Percentiles rank a stretch among this genome's conserved stretches.
Conservation (phyloP, 2,797 vertebrate genomes). For the Borostomias antarcticus region DNA sequence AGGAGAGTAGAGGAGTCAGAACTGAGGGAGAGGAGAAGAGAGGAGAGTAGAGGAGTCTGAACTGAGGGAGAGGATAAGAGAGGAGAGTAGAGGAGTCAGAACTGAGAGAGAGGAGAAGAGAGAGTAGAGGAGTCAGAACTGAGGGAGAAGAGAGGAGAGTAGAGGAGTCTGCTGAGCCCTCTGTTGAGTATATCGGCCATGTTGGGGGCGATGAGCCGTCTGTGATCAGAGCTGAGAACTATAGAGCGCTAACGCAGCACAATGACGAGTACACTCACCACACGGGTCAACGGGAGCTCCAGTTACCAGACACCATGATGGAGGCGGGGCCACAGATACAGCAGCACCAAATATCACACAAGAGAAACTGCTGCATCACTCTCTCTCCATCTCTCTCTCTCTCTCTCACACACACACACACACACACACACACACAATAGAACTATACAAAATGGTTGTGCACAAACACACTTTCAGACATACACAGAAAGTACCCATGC, state of each 20-base stretch:
- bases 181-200: too few relatives aligned
- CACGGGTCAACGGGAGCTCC: background rate
- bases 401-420: background rate
- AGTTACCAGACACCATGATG: constrained; percentile 1
- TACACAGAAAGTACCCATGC: background rate
- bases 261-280: constrained; percentile 2
- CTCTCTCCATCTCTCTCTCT: too few relatives aligned
- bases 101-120: background rate
- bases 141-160: background rate
- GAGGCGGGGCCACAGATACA: constrained; percentile 1
- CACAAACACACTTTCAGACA: constrained; percentile 15
- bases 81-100: background rate
- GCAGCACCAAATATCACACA: constrained; percentile 7
- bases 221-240: constrained; percentile 65
- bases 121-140: background rate
- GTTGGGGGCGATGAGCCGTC: constrained; percentile 32
- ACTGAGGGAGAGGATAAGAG: background rate
- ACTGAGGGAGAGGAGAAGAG: too few relatives aligned
- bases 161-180: background rate
- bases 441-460: constrained; percentile 7
- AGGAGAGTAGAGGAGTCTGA: too few relatives aligned
- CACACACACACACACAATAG: background rate
- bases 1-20: too few relatives aligned
- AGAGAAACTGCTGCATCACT: background rate
- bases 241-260: constrained; percentile 55